Base-by-base conservation (phyloP, 2,797 vertebrate species). In the Myoxocephalus aenaeus region DNA sequence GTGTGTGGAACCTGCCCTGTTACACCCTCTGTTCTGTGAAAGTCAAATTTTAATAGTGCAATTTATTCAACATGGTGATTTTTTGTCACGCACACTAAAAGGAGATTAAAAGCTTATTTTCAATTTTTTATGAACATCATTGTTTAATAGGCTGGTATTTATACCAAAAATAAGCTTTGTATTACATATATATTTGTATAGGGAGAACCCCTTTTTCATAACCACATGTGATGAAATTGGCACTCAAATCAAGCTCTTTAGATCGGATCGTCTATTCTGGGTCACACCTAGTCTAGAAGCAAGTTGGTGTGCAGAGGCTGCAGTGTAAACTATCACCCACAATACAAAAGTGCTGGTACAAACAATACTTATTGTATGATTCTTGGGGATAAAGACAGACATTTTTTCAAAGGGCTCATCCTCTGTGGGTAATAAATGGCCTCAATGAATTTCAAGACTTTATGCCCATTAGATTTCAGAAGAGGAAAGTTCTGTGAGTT, bases 1-100 rank as follows among this genome's bases (percentile, higher is more conserved):
- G 8, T 70, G 27, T 14, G 54, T 14, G 59, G 25, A 93, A 94
- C 94, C 94, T 87, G 93, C 92, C 61, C 62, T 48, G 27, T 70
- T 36, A 77, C 38, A 14, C 40, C 56, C 14, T 75, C 84, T 64
- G 79, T 42, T 46, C 65, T 77, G 48, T 51, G 70, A 48, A 71
- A 38, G 34, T 42, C 40, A 14, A 42, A 42, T 42, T 42, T 42
- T 11, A 42, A 42, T 13, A 42, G 40, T 42, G 40, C 11, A 42
- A 42, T 13, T 42, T 42, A 42, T 40, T 40, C 38, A 40, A 40
- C 38, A 40, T 13, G 40, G 34, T 34, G 34, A 36, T 36, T 36
- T 1, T 36, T 36, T 36, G 36, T 36, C 36, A 36, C 7, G 38
- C 36, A 38, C 7, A 38, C 36, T 38, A 38, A 38, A 7, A 7